Base-by-base conservation (phyloP, 2,797 vertebrate genomes). In the Telmatherina bonti region DNA sequence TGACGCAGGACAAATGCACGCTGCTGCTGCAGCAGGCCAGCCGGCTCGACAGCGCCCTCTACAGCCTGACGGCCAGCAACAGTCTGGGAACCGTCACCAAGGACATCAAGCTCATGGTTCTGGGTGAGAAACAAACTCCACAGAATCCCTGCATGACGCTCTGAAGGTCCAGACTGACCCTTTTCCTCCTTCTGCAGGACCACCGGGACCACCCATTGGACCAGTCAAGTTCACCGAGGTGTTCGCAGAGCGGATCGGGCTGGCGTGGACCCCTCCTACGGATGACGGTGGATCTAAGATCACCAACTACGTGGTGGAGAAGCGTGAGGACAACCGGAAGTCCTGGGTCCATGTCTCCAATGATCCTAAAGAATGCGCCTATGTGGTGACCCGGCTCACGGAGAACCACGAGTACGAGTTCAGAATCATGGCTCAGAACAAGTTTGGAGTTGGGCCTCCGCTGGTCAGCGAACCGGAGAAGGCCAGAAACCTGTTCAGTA, bases 371-470 rank as follows among this genome's bases (percentile, higher is more conserved):
- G 97, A 99, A 72, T 98, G 97, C 16, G 90, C 91, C 11, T 99
- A 96, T 59, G 96, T 96, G 61, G 92, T 99, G 79, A 97, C 95
- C 64, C 96, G 97, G 31, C 74, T 99, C 74, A 94, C 98, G 0
- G 98, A 99, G 93, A 97, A 96, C 65, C 98, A 99, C 55, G 94
- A 97, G 80, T 99, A 99, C 31, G 95, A 97, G 73, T 99, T 99
- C 94, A 95, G 96, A 62, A 94, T 99, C 85, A 97, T 96, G 96
- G 98, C 98, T 71, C 97, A 99, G 88, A 99, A 99, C 87, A 99
- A 99, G 92, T 99, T 95, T 0, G 98, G 98, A 67, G 86, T 96
- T n/a, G 97, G 98, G 43, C 96, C 96, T 3, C 95, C 96, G 5
- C 89, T 99, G 71, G 91, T 94, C 82, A 99, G 98, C 72, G 96